phyloP scores from a whole-genome alignment of 2,888 invertebrate genomes.

The Volucella inanis region DNA sequence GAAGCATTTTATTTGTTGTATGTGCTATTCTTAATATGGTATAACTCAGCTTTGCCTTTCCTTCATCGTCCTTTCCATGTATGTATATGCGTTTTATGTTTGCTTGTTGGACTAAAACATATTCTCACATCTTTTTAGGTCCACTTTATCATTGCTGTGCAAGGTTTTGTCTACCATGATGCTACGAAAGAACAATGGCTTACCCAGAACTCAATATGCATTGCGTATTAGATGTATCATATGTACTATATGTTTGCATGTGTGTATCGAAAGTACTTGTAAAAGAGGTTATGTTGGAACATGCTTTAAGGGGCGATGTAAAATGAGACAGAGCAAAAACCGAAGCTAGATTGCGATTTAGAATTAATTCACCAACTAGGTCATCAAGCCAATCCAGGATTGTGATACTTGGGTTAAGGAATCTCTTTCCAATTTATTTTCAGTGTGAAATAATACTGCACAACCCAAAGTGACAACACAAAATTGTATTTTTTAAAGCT shows the following conservation, averaged over 20 bases:
- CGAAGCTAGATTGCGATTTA: slow-evolving; percentile 41
- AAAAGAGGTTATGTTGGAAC: background rate
- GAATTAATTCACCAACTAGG: slow-evolving; percentile 48
- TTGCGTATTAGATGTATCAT: slow-evolving; percentile 23
- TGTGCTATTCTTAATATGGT: slow-evolving; percentile 27
- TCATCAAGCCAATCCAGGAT: slow-evolving; percentile 42
- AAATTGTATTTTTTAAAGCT: slow-evolving; percentile 52
- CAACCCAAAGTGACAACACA: slow-evolving; percentile 30
- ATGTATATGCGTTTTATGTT: background rate
- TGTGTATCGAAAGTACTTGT: background rate
- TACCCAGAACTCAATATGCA: slow-evolving; percentile 21
- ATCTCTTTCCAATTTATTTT: slow-evolving; percentile 26
- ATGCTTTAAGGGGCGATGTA: slow-evolving; percentile 24
- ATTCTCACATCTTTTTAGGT: slow-evolving; percentile 17
- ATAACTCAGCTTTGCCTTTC: slow-evolving; percentile 43
- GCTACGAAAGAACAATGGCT: slow-evolving; percentile 39
- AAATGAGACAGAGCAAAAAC: slow-evolving; percentile 42
- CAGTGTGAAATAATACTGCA: slow-evolving; percentile 46
- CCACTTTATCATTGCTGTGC: slow-evolving; percentile 13
- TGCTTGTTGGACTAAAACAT: slow-evolving; percentile 22
- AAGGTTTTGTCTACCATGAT: slow-evolving; percentile 33
- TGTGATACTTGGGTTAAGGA: slow-evolving; percentile 4
- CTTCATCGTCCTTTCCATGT: slow-evolving; percentile 18
- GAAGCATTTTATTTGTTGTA: slow-evolving; percentile 38
- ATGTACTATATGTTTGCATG: too few species aligned